phyloP scores from a whole-genome alignment of 53 echinoderm and acorn worm genomes.

The Zoroaster sp. region DNA sequence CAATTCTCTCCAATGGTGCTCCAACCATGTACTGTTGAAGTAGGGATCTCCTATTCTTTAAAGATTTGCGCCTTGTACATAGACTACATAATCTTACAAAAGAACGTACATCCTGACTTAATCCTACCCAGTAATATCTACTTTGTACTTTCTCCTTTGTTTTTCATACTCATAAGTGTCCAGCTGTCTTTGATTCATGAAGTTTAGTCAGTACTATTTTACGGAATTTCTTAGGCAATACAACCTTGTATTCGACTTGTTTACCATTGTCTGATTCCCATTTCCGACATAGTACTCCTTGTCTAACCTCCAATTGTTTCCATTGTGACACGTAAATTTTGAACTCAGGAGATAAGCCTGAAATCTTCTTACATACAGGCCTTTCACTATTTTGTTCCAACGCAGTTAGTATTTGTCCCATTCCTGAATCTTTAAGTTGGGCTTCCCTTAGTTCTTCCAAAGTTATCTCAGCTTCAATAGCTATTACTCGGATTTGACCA shows the following conservation, averaged over 20 bases:
- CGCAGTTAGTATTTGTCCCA: not conserved
- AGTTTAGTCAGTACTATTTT: not conserved
- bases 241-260: not conserved
- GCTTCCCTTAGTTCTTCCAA: not conserved
- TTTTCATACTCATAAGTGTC: not conserved
- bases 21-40: not conserved
- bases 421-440: not conserved
- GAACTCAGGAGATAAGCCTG: not conserved
- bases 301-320: too few species aligned
- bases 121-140: conserved; percentile 11
- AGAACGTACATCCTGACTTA: not conserved
- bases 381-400: not conserved
- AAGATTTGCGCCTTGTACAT: too few species aligned
- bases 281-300: too few species aligned
- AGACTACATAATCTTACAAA: not conserved
- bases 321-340: conserved; percentile 12
- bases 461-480: too few species aligned
- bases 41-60: too few species aligned
- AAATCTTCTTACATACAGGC: not conserved
- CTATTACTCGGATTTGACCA: too few species aligned
- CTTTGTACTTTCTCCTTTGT: not conserved
- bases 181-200: not conserved
- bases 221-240: not conserved
- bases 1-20: not conserved
- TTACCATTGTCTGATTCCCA: too few species aligned